Base-by-base conservation (phyloP, 2,888 invertebrate species). In the Drosophila formosana region DNA sequence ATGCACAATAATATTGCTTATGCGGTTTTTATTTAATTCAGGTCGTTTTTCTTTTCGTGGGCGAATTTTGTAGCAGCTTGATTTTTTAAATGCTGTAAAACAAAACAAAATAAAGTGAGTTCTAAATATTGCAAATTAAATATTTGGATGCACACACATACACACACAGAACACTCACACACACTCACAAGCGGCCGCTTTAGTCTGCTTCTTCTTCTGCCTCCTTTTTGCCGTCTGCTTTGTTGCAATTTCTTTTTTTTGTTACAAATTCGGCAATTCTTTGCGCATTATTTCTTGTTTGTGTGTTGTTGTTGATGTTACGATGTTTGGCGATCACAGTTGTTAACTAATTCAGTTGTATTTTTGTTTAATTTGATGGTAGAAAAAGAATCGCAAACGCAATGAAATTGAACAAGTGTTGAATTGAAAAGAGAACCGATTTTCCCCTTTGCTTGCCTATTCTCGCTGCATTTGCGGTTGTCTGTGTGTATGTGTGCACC, bases 381-480 rank as follows among this genome's bases (percentile, higher is more conserved):
- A 88, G 18, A 80, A 89, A 90, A 89, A 89, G 81, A 81, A 89
- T 82, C 89, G 83, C 88, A 89, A 88, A 86, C 89, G 88, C 88
- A 85, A 89, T 86, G 80, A 89, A 90, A 91, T 91, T 91, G 88
- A 90, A 91, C 91, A 91, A 91, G 90, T 91, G 88, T 89, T 89
- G 89, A 88, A 83, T 89, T 84, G 75, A 82, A 75, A 90, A 89
- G 82, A 90, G 89, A 89, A 89, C 83, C 80, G 74, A 82, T 84
- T 71, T 82, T 84, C 75, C 77, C 70, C 73, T 82, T 82, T 70
- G 68, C 76, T 72, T 70, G 78, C 81, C 84, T 80, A 85, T 87
- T 82, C 78, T 67, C 65, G 71, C 61, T 82, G 74, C 71, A 67
- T 73, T 66, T 72, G 65, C 69, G 75, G 66, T 70, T 84, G 80